Conservation (phyloP, 2,797 vertebrate genomes). For the Delichon dasypus region DNA sequence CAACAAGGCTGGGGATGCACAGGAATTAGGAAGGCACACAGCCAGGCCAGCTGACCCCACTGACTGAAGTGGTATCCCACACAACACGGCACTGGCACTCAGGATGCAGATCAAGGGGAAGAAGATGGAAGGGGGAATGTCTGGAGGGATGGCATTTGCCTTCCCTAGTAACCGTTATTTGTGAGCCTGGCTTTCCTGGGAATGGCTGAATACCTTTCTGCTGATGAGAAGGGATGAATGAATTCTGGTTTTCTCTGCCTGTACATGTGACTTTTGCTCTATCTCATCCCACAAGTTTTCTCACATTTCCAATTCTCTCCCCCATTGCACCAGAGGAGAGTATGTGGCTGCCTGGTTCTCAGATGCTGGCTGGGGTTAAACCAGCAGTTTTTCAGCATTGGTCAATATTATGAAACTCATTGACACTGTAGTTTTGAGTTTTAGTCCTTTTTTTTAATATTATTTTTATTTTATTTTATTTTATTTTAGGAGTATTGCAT, state of each 20-base stretch:
- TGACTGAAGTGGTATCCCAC: fast-evolving
- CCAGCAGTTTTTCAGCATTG: not conserved
- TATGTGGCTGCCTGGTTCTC: not conserved
- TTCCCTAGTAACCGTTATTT: not conserved
- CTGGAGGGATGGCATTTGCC: fast-evolving
- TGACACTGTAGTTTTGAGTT: not conserved
- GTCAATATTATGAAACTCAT: not conserved
- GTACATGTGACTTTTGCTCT: fast-evolving
- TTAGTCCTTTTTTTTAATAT: not conserved
- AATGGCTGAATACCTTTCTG: not conserved
- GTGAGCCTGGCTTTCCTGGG: not conserved
- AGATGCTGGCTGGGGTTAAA: not conserved
- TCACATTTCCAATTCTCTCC: not conserved
- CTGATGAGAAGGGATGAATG: not conserved
- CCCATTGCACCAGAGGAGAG: not conserved
- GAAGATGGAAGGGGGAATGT: fast-evolving
- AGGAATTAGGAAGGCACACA: no score
- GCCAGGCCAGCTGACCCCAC: not conserved
- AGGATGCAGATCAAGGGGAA: not conserved
- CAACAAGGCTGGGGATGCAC: fast-evolving
- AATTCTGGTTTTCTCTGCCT: not conserved
- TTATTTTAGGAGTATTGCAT: not conserved
- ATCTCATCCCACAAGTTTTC: not conserved
- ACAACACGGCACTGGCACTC: fast-evolving
- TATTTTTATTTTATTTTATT: not conserved